Percentiles rank a stretch among this genome's conserved stretches.
Conservation (phyloP, 2,888 invertebrate genomes). For the Drosophila paramelanica region DNA sequence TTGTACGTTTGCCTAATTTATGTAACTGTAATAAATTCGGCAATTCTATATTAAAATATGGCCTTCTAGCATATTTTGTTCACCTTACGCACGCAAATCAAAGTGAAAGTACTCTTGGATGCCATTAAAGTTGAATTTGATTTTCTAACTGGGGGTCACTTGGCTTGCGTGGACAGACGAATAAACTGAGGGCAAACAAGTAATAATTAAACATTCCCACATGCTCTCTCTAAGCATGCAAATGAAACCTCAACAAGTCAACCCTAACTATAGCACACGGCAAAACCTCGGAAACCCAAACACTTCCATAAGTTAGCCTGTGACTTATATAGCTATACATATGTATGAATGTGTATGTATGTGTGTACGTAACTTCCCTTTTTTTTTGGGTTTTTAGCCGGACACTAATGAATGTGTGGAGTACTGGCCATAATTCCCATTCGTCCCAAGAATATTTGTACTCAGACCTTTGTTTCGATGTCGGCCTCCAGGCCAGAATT, state of each 20-base stretch:
- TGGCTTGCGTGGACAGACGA: constrained; percentile 57
- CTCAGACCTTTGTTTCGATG: constrained; percentile 28
- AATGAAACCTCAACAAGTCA: constrained; percentile 80
- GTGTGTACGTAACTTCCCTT: constrained; percentile 6
- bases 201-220: constrained; percentile 68
- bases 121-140: constrained; percentile 51
- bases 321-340: constrained; percentile 10
- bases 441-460: constrained; percentile 44
- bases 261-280: constrained; percentile 28
- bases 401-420: constrained; percentile 26
- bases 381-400: constrained; percentile 14
- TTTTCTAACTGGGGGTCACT: constrained; percentile 45
- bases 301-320: constrained; percentile 44
- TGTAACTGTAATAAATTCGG: too few species aligned
- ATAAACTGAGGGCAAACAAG: constrained; percentile 57
- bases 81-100: constrained; percentile 51
- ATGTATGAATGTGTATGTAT: constrained; percentile 5
- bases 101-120: constrained; percentile 56
- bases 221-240: constrained; percentile 60
- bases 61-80: constrained; percentile 23
- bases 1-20: too few species aligned
- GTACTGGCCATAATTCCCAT: constrained; percentile 34
- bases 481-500: constrained; percentile 46
- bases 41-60: constrained; percentile 11
- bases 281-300: constrained; percentile 67